Evolutionary conservation across 1,140 invertebrate species (phyloP).

Genomic region (Sarcophaga peregrina): DNA sequence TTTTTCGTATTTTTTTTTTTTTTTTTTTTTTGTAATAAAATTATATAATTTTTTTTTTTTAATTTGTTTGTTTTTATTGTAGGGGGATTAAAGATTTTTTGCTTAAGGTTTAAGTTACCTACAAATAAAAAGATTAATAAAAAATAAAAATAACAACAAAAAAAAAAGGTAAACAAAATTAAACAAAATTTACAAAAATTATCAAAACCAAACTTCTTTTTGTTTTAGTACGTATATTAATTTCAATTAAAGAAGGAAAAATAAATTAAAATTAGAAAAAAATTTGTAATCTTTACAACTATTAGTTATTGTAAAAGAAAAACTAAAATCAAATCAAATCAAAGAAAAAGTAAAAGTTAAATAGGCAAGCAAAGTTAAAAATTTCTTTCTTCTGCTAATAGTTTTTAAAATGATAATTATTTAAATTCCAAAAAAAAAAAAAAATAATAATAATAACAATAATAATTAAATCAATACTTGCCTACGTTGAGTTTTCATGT

Average conservation of each 20-base stretch:
- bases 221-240: background rate
- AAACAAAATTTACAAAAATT: conserved; percentile 29
- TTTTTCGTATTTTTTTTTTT: conserved; percentile 16
- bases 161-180: conserved; percentile 48
- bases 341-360: conserved; percentile 19
- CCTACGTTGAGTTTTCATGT: conserved; percentile 59
- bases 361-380: background rate
- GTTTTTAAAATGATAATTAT: background rate
- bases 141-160: conserved; percentile 64
- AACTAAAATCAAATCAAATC: background rate
- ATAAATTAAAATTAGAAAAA: background rate
- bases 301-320: conserved; percentile 10
- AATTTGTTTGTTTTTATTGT: conserved; percentile 44
- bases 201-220: background rate
- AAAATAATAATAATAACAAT: no score
- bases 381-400: background rate
- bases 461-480: conserved; percentile 44
- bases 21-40: conserved; percentile 31
- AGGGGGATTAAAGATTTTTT: conserved; percentile 50
- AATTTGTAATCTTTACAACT: background rate
- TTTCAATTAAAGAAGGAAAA: background rate
- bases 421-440: no score
- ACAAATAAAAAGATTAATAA: conserved; percentile 59
- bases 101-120: conserved; percentile 65
- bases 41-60: conserved; percentile 28